Evolutionary conservation across 2,888 invertebrate species (phyloP), one percentile per base, ranked within the genome.

Genomic region (Cremastinae sp.): DNA sequence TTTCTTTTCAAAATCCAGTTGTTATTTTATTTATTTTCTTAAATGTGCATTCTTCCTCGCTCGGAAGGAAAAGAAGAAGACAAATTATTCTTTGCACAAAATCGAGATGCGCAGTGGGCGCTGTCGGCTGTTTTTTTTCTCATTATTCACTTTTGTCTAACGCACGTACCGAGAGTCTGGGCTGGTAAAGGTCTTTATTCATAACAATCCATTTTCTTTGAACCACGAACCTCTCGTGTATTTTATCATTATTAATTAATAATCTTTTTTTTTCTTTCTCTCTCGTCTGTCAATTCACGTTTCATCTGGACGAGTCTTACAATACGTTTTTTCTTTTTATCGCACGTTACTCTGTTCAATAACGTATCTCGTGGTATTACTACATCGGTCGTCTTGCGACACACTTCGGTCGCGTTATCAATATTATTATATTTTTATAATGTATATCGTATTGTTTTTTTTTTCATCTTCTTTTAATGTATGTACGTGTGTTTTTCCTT

Each of bases 391-490:
- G 53, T 68, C 45, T 70, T 56, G 41, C 61, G 51, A 58, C 61
- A 66, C 71, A 75, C 70, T 68, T 64, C 64, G 35, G 28, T 45
- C 43, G 8, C 16, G 28, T 86, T 78, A 79, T 85, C 83, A 81
- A 84, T 85, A 86, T 84, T 84, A 82, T 81, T 85, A 84, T 84
- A 83, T 81, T 83, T 72, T 81, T 82, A 78, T 81, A 79, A 79
- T 74, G 72, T 79, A 81, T 81, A 80, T 78, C 74, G 68, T 79
- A 79, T 79, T n/a, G 74, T 56, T 72, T 74, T 75, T 82, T 80
- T 78, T 78, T 81, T 80, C 84, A 84, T 84, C 82, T 80, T 83
- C 64, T 81, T 82, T 75, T 80, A 79, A 78, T 73, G 76, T 74
- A 79, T 82, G 79, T 78, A 28, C 22, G 22, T 78, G 73, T 80